These are phyloP conservation scores for Clarias laeviceps DNA, from an alignment of 2,797 vertebrate genomes.

Conservation along the genomic window DNA sequence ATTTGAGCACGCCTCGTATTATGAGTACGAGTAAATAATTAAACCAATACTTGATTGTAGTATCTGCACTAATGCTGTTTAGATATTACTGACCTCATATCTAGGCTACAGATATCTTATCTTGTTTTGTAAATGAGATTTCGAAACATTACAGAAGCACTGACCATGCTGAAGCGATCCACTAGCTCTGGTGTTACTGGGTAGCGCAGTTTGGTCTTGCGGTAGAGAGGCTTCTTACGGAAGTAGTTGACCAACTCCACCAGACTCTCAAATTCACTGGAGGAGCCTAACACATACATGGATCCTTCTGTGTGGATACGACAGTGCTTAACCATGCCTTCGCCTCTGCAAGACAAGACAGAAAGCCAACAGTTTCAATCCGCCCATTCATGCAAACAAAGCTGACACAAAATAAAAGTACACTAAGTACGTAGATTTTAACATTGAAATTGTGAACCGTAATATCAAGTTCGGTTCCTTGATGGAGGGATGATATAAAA, in stretches of 20 bases:
- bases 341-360: slow-evolving; percentile 77
- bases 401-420: neutral
- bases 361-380: neutral
- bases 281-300: slow-evolving; percentile 88
- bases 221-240: slow-evolving; percentile 88
- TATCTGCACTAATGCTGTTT: neutral
- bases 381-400: neutral
- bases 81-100: no score
- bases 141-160: slow-evolving; percentile 44
- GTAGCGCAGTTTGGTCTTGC: slow-evolving; percentile 94
- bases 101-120: neutral
- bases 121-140: neutral
- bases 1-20: neutral
- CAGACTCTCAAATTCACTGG: slow-evolving; percentile 92
- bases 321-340: slow-evolving; percentile 94
- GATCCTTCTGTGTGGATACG: slow-evolving; percentile 87
- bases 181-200: slow-evolving; percentile 90
- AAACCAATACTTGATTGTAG: neutral
- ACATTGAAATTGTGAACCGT: neutral
- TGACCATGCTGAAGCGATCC: slow-evolving; percentile 84
- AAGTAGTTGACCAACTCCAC: slow-evolving; percentile 94
- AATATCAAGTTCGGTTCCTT: neutral
- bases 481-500: neutral
- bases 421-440: neutral
- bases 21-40: neutral